Evolutionary conservation across 37 sponge, comb jelly and placozoan species (phyloP).

Genomic region (Geodia barretti): DNA sequence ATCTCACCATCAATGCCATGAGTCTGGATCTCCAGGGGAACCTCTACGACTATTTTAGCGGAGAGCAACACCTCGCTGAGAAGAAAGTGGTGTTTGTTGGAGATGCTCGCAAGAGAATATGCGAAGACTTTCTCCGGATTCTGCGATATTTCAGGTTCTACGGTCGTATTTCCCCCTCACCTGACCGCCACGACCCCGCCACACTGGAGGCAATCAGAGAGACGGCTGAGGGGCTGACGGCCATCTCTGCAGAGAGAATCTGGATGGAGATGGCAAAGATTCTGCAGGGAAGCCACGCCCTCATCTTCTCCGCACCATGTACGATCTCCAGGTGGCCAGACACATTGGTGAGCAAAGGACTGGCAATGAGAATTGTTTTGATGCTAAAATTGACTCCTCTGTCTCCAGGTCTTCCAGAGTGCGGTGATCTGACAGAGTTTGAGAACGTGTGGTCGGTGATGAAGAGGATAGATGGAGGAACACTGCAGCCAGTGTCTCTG

Average conservation of each 20-base stretch:
- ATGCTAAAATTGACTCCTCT: too few species aligned
- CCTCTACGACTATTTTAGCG: slow-evolving; percentile 92
- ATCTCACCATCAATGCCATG: slow-evolving; percentile 98
- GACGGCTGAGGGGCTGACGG: slow-evolving; percentile 71
- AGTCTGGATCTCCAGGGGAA: slow-evolving; percentile 77
- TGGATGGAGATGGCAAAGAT: slow-evolving; percentile 89
- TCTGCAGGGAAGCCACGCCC: slow-evolving; percentile 82
- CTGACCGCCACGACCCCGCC: slow-evolving; percentile 61
- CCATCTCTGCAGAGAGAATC: slow-evolving; percentile 87
- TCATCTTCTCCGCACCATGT: slow-evolving; percentile 77
- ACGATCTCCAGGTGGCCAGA: slow-evolving; percentile 78
- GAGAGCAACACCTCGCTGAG: slow-evolving; percentile 74
- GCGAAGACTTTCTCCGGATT: slow-evolving; percentile 96
- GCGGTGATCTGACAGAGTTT: slow-evolving; percentile 62
- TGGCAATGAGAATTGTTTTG: background rate
- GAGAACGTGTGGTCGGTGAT: slow-evolving; percentile 64
- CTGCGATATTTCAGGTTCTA: slow-evolving; percentile 93
- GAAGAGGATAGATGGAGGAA: background rate
- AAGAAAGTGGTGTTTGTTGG: slow-evolving; percentile 89
- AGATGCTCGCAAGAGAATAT: slow-evolving; percentile 73
- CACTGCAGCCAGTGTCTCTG: slow-evolving; percentile 76
- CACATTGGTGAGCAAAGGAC: slow-evolving; percentile 60
- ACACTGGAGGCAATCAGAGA: slow-evolving; percentile 82
- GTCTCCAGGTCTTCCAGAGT: slow-evolving; percentile 53
- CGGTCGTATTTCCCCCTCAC: slow-evolving; percentile 60